Base-by-base conservation (phyloP, 92 coral and sea anemone species). In the Meandrina meandrites region DNA sequence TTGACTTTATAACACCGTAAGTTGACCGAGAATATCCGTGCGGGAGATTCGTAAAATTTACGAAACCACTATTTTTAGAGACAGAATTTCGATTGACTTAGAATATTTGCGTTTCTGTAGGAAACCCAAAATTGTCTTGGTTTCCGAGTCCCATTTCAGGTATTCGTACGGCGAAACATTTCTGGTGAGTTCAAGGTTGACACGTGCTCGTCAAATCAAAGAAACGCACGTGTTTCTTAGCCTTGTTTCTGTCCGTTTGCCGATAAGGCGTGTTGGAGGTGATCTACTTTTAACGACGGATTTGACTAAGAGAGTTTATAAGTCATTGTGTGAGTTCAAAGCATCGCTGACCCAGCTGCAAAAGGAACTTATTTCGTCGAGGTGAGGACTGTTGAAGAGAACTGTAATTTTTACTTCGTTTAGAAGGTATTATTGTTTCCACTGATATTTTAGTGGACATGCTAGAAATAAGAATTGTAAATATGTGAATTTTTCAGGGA, bases 161-260 rank as follows among this genome's bases (percentile, higher is more conserved):
- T 35, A 73, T 37, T 74, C 81, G 50, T 48, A 31, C 71, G 66
- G 88, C 62, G 64, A 60, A 78, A 51, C 34, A 77, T 64, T 48
- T 58, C 75, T 84, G 56, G 64, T 51, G 27, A 28, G 36, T 22
- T 34, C 14, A 42, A 45, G 62, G 62, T 67, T 76, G 67, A 77
- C 88, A 85, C 73, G 88, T 85, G 88, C 88, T 47, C 66, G 88
- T 85, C 82, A 85, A 85, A 85, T 77, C 66, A 76, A 78, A 58
- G 75, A 85, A 62, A 10, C 81, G 81, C 88, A 85, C 88, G 88
- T 85, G 88, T 47, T 54, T 75, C 36, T 24, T 32, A 72, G 40
- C 21, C 47, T 2, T 9, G 37, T 56, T 54, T 22, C 53, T 36
- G 53, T 28, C 19, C n/a, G 71, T 8, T 48, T 48, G 6, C 36